Base-by-base conservation (phyloP, 2,888 invertebrate species). In the Agrilus mali region DNA sequence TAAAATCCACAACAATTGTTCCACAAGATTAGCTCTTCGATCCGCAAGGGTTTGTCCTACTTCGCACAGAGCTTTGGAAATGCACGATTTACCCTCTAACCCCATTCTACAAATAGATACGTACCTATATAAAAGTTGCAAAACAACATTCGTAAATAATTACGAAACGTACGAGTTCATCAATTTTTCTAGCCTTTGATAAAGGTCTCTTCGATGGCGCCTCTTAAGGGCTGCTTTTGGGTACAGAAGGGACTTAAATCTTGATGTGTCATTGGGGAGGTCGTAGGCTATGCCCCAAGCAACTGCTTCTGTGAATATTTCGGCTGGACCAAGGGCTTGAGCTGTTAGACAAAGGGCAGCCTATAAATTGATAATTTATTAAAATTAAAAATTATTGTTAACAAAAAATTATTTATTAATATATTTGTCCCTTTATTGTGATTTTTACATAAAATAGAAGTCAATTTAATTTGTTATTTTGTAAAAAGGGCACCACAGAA, bases 251-350 rank as follows among this genome's bases (percentile, higher is more conserved):
- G 53, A 40, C 15, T 53, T 39, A 44, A 53, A 36, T 12, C 45
- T 43, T 2, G 54, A 0, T 69, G 77, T 60, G 47, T 78, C 76
- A 50, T 81, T 79, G 0, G 86, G 86, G 35, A 86, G 60, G 53
- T 84, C 80, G 70, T 80, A 86, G 0, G 85, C 83, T 49, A 86
- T 63, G 1, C 85, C 84, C 45, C 83, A 82, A 1, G 85, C 86
- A 31, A 80, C 70, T 1, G 84, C 85, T 59, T 79, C 70, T 8
- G 81, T 71, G 46, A 82, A 74, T 41, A 77, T 72, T 46, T 74
- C 73, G 0, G 70, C 68, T 1, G 77, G 72, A 2, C 69, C 58
- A 41, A 74, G 57, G 33, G 69, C 67, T 12, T 73, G 71, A 37
- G 71, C 71, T 0, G 79, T 77, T 50, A 69, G 54, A 56, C 80